Conservation (phyloP, 2,888 invertebrate species). For the Macropis europaea region DNA sequence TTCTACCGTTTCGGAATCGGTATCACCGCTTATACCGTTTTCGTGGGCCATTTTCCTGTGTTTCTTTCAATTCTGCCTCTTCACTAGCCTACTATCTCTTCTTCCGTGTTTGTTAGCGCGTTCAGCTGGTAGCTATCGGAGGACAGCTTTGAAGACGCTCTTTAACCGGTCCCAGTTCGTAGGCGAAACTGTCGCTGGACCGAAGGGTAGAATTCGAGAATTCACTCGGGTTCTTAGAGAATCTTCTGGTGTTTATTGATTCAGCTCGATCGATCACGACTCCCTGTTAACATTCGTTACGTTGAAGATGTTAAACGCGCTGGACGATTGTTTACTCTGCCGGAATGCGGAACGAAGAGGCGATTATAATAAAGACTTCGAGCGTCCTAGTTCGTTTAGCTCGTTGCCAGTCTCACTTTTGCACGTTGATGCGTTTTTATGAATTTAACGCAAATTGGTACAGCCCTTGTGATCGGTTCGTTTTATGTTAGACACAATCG, state of each 20-base stretch:
- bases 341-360: too few relatives aligned
- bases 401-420: too few relatives aligned
- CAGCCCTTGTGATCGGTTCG: conserved; percentile 20
- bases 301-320: not conserved
- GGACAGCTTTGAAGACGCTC: not conserved
- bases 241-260: conserved; percentile 38
- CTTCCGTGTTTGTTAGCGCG: not conserved
- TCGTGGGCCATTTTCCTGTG: conserved; percentile 70
- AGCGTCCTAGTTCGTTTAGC: too few relatives aligned
- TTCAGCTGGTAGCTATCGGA: not conserved
- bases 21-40: conserved; percentile 67
- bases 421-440: not conserved
- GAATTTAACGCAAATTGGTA: not conserved
- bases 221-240: conserved; percentile 23
- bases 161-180: too few relatives aligned
- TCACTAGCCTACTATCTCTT: not conserved
- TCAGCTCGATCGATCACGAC: not conserved
- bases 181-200: not conserved
- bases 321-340: not conserved
- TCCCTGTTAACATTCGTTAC: conserved; percentile 35
- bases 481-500: conserved; percentile 11
- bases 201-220: conserved; percentile 27
- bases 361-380: too few relatives aligned
- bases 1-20: conserved; percentile 75
- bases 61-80: not conserved